Percentiles rank a stretch among this genome's conserved stretches.
phyloP scores from a whole-genome alignment of 2,797 vertebrate species.

The Manis javanica region DNA sequence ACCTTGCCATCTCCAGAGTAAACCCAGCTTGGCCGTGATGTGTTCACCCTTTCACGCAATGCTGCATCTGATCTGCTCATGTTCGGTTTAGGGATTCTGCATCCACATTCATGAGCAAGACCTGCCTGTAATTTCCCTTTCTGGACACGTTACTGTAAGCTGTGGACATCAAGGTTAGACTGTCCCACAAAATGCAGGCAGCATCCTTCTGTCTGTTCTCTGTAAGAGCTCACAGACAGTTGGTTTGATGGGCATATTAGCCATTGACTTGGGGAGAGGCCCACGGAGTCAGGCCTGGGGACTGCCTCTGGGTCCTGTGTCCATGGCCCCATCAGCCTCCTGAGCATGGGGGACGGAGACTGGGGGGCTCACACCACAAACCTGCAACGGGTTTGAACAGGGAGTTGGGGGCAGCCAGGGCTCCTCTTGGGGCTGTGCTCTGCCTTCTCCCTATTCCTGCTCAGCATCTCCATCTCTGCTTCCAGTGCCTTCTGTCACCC shows the following conservation, averaged over 20 bases:
- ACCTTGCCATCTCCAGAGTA: neutral
- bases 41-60: accelerated
- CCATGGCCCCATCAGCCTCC: neutral
- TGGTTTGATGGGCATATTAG: accelerated
- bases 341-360: neutral
- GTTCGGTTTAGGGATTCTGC: accelerated
- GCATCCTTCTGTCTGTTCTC: neutral
- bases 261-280: neutral
- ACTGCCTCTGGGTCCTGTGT: neutral
- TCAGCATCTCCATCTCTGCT: neutral
- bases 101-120: accelerated
- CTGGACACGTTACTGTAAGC: accelerated
- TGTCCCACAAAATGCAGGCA: accelerated
- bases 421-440: neutral
- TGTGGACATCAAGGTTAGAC: neutral
- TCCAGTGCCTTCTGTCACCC: accelerated
- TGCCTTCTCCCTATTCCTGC: neutral
- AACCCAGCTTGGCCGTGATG: accelerated
- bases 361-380: neutral
- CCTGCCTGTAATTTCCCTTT: neutral
- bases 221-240: accelerated
- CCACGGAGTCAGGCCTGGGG: neutral
- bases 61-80: accelerated
- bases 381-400: neutral
- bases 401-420: neutral